These are phyloP conservation scores for Stratiolaelaps scimitus DNA, from an alignment of 1,140 invertebrate species.

Conservation along the genomic window DNA sequence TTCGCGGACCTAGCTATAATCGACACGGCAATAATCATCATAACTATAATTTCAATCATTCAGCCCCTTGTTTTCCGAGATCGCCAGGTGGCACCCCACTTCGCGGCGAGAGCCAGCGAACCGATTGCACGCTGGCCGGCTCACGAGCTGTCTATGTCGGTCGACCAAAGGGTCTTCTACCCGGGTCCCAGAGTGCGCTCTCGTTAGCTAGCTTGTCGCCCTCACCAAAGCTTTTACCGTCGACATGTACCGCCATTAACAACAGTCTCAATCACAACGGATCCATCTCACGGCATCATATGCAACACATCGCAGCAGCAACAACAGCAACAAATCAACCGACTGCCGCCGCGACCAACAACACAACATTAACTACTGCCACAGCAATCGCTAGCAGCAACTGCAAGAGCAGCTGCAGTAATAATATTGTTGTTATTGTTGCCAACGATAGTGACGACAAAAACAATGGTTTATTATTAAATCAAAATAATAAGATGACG, in stretches of 20 bases:
- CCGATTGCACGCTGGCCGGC: constrained; percentile 18
- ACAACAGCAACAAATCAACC: constrained; percentile 16
- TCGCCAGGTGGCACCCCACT: constrained; percentile 1
- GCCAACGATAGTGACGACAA: too few relatives aligned
- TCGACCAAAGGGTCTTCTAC: neutral
- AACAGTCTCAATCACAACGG: constrained; percentile 25
- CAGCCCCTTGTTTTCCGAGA: constrained; percentile 2
- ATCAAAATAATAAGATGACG: too few relatives aligned
- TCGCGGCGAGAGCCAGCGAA: constrained; percentile 21
- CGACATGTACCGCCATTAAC: too few relatives aligned
- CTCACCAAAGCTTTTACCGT: neutral
- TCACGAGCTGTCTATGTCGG: constrained; percentile 16
- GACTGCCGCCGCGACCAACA: too few relatives aligned
- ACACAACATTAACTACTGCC: neutral
- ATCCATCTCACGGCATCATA: neutral
- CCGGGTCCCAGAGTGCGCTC: neutral
- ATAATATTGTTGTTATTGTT: too few relatives aligned
- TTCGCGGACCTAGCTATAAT: constrained; percentile 10
- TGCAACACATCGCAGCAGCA: neutral
- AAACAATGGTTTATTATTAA: too few relatives aligned
- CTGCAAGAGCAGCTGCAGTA: neutral
- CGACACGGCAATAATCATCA: neutral
- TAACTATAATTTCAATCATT: neutral
- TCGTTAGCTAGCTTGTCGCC: constrained; percentile 6
- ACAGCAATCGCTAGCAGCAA: neutral